phyloP scores from a whole-genome alignment of 1,140 invertebrate species.

The Nasonia giraulti region DNA sequence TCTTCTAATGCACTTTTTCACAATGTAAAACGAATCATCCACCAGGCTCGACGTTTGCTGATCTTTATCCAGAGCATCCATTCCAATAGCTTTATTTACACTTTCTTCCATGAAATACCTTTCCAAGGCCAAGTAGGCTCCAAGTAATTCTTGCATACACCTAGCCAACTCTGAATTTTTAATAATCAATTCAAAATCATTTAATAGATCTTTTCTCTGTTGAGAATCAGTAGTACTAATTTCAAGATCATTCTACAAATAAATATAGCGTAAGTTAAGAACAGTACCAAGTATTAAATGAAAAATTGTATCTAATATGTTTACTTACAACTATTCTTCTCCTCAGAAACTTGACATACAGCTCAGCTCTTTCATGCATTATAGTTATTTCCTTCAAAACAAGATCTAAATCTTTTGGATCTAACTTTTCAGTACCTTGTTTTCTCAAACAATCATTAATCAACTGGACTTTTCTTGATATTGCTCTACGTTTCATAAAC shows the following conservation, averaged over 20 bases:
- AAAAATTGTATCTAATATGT: not conserved
- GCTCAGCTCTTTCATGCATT: slow-evolving; percentile 91
- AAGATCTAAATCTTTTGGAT: slow-evolving; percentile 92
- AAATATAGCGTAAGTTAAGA: slow-evolving; percentile 44
- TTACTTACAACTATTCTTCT: slow-evolving; percentile 83
- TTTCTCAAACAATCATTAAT: slow-evolving; percentile 77
- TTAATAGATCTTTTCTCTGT: slow-evolving; percentile 74
- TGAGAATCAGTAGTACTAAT: slow-evolving; percentile 76
- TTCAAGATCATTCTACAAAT: slow-evolving; percentile 81
- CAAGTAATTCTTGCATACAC: slow-evolving; percentile 92
- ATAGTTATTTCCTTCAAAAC: slow-evolving; percentile 93
- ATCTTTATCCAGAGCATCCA: slow-evolving; percentile 85
- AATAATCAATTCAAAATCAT: slow-evolving; percentile 82
- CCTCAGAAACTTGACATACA: slow-evolving; percentile 93
- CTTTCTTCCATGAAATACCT: slow-evolving; percentile 98
- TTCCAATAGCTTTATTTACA: slow-evolving; percentile 92
- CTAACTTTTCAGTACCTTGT: slow-evolving; percentile 77
- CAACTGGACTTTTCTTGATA: slow-evolving; percentile 80
- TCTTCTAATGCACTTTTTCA: slow-evolving; percentile 95
- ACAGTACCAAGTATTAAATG: slow-evolving; percentile 1
- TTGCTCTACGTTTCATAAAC: slow-evolving; percentile 84
- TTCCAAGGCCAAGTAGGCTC: slow-evolving; percentile 93
- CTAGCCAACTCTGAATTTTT: slow-evolving; percentile 86
- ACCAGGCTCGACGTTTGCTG: slow-evolving; percentile 93
- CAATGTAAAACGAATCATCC: slow-evolving; percentile 98